Evolutionary conservation across 2,888 invertebrate species (phyloP), one percentile per base, ranked within the genome.

Genomic region (Junonia oenone): DNA sequence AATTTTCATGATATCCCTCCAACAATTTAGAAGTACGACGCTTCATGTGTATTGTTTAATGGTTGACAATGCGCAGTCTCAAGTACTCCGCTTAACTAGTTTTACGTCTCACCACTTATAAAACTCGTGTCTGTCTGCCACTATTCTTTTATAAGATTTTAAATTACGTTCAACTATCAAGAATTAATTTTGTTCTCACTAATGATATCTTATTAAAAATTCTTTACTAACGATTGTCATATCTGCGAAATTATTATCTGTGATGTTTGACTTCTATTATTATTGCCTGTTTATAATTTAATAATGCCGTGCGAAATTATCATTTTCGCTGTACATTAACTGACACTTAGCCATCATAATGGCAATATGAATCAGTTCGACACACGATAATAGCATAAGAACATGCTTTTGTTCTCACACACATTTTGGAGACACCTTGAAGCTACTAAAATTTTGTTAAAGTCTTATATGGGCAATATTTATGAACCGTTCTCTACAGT

Each of bases 101-200:
- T 83, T 78, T 80, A 78, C 74, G 72, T 76, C 73, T 72, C 69
- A 69, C 72, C 70, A 72, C 75, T 75, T 76, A 72, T 78, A 79
- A 82, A 83, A 79, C 69, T 71, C 68, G 58, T 71, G 64, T 72
- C 71, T 72, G 63, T 71, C 68, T 68, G 66, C 58, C 51, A 58
- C 55, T 60, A 51, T 58, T 59, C 56, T 47, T 62, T 72, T 64
- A 64, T 62, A 61, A 66, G 63, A 61, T 63, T 63, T 63, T 66
- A 65, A 66, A 68, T 69, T 63, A 59, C 64, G 63, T 60, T 49
- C 59, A 65, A 59, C 22, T 43, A 43, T 43, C 6, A 43, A 6
- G 6, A 22, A 22, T 26, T 22, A 43, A 40, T 40, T 38, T n/a
- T 40, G 17, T 11, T 19, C n/a, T n/a, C 19, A 4, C 17, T 40